Conservation (phyloP, 1,140 invertebrate species). For the Globodera rostochiensis region DNA sequence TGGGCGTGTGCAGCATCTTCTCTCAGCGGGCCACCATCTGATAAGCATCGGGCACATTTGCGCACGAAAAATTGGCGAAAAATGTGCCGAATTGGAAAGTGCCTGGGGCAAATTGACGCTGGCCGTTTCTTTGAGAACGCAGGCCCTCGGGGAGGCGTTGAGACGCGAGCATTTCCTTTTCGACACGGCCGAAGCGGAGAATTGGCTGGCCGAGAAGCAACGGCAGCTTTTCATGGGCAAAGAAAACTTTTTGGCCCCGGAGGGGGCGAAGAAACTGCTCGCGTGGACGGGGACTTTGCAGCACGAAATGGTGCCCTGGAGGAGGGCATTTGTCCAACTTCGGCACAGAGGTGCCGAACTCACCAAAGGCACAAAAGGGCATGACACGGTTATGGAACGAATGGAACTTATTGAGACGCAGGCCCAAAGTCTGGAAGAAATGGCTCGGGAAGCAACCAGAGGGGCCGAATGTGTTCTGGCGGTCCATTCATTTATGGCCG, state of each 20-base stretch:
- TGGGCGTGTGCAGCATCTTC: conserved; percentile 77
- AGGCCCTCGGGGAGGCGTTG: conserved; percentile 35
- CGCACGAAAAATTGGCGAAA: conserved; percentile 72
- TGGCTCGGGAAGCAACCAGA: conserved; percentile 76
- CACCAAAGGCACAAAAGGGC: conserved; percentile 25
- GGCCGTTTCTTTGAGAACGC: conserved; percentile 46
- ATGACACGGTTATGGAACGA: conserved; percentile 82
- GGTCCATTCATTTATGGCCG: conserved; percentile 86
- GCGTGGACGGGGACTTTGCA: conserved; percentile 83
- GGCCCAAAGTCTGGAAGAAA: conserved; percentile 65
- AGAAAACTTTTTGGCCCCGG: conserved; percentile 82
- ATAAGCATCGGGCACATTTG: conserved; percentile 77
- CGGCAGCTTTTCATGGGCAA: conserved; percentile 74
- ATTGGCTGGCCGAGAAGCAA: conserved; percentile 75
- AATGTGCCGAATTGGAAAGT: conserved; percentile 68
- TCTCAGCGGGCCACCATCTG: conserved; percentile 76
- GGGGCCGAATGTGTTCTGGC: conserved; percentile 70
- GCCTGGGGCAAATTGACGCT: conserved; percentile 48
- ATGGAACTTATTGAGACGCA: conserved; percentile 83
- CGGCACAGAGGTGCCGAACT: conserved; percentile 42
- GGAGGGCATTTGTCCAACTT: conserved; percentile 39
- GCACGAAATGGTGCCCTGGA: conserved; percentile 50
- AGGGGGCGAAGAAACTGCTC: conserved; percentile 84
- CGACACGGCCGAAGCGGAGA: conserved; percentile 86
- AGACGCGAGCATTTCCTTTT: conserved; percentile 66